These are phyloP conservation scores for Zeugodacus cucurbitae DNA, from an alignment of 1,140 invertebrate species.

Conservation along the genomic window DNA sequence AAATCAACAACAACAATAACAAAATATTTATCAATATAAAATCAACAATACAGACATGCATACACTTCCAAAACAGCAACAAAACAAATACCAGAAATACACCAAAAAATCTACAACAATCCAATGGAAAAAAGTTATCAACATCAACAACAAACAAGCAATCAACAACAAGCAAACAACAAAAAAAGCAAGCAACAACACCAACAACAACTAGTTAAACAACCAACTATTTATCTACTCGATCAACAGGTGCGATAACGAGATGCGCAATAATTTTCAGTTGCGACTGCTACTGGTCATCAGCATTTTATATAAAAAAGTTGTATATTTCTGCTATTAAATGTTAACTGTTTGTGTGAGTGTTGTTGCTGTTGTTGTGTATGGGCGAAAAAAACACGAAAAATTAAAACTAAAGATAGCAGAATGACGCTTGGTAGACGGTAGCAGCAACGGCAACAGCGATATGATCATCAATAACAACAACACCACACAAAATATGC, in stretches of 20 bases:
- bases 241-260: slow-evolving; percentile 27
- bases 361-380: neutral
- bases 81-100: neutral
- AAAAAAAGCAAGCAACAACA: too few relatives aligned
- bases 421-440: neutral
- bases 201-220: neutral
- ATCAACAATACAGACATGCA: too few relatives aligned
- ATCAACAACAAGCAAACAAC: neutral
- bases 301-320: neutral
- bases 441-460: neutral
- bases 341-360: neutral
- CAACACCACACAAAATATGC: neutral
- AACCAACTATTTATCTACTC: slow-evolving; percentile 14
- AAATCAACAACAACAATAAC: neutral
- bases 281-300: slow-evolving; percentile 9
- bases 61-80: neutral
- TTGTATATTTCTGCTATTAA: too few relatives aligned
- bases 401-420: neutral
- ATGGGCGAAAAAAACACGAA: neutral
- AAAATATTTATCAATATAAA: neutral
- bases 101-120: neutral
- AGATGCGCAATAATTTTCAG: slow-evolving; percentile 26
- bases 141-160: neutral
- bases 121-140: neutral
- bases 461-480: neutral